Conservation (phyloP, 2,797 vertebrate species). For the Diglossa cyanea region DNA sequence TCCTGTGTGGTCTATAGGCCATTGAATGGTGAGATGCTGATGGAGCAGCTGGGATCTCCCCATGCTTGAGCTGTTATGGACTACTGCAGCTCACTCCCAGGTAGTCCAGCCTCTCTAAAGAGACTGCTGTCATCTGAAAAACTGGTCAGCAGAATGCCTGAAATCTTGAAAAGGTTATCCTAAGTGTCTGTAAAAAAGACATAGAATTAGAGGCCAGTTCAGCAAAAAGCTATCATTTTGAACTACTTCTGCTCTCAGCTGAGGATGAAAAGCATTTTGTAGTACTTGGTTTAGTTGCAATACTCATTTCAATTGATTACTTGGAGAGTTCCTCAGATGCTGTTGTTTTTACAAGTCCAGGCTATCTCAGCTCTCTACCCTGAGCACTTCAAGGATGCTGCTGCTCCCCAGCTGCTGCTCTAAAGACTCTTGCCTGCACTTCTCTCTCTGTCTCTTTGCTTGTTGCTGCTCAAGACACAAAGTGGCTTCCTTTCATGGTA, state of each 20-base stretch:
- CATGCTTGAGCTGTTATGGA: background rate
- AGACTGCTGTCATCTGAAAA: background rate
- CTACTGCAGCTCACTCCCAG: background rate
- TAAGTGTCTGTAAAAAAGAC: background rate
- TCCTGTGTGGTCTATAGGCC: background rate
- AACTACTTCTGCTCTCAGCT: background rate
- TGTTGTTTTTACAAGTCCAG: background rate
- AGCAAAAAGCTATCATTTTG: background rate
- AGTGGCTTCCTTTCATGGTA: slow-evolving; percentile 22
- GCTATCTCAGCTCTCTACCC: background rate
- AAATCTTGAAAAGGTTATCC: background rate
- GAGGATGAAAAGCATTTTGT: background rate
- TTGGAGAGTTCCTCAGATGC: background rate
- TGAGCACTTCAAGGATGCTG: accelerated
- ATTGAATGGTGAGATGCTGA: background rate
- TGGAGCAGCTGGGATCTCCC: slow-evolving; percentile 28
- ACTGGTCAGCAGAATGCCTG: background rate
- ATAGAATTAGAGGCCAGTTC: background rate
- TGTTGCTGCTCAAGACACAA: background rate
- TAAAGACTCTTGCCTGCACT: background rate
- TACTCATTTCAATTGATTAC: background rate
- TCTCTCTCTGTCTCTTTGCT: background rate
- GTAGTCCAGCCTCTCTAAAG: background rate
- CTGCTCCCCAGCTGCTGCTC: background rate
- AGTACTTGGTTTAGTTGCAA: background rate